Evolutionary conservation across 2,797 vertebrate species (phyloP).

Genomic region (Crenichthys baileyi): DNA sequence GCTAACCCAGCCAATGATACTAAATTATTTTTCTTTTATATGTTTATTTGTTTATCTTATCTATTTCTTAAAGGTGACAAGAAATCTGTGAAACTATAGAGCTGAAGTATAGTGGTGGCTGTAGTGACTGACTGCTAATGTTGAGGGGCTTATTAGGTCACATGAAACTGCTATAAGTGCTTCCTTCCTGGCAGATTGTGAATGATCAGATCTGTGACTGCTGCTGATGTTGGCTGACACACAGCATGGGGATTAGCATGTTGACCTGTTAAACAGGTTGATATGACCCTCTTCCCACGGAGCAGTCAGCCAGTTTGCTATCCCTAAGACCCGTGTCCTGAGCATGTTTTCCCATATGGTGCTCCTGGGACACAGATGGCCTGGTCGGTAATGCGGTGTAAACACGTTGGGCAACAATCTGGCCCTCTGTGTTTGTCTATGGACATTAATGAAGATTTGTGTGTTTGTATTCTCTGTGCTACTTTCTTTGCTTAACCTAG

Average conservation of each 20-base stretch:
- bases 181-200: slow-evolving; percentile 15
- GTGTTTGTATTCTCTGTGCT: slow-evolving; percentile 14
- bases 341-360: slow-evolving; percentile 75
- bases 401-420: slow-evolving; percentile 57
- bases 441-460: slow-evolving; percentile 35
- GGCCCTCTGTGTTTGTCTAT: slow-evolving; percentile 21
- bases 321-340: slow-evolving; percentile 59
- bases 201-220: slow-evolving; percentile 26
- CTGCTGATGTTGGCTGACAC: slow-evolving; percentile 47
- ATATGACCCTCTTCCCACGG: slow-evolving; percentile 43
- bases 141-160: slow-evolving; percentile 11
- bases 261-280: slow-evolving; percentile 34
- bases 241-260: slow-evolving; percentile 42
- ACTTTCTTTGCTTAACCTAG: no score
- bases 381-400: slow-evolving; percentile 62
- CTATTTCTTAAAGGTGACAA: neutral
- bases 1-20: neutral
- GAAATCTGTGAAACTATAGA: neutral
- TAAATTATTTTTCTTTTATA: neutral
- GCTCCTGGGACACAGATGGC: slow-evolving; percentile 78
- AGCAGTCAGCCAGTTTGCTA: slow-evolving; percentile 28
- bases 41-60: neutral
- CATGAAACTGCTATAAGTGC: slow-evolving; percentile 1
- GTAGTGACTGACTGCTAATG: neutral
- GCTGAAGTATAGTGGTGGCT: neutral